Base-by-base conservation (phyloP, 2,888 invertebrate species). In the Dusona sp. region DNA sequence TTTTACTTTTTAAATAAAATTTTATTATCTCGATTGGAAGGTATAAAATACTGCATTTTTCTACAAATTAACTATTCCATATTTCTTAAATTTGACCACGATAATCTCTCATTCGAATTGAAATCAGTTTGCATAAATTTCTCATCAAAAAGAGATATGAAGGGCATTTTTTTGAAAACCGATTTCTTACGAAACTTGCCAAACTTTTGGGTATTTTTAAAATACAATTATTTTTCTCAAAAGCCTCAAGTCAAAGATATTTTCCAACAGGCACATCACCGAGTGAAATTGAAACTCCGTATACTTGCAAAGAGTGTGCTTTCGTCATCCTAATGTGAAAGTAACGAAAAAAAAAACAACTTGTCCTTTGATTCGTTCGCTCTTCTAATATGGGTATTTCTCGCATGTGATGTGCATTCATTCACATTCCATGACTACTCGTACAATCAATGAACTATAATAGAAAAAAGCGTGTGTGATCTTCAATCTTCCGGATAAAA, bases 401-500 rank as follows among this genome's bases (percentile, higher is more conserved):
- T 33, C 67, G 54, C 67, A 19, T 25, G 77, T 65, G 65, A 22
- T 33, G 33, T 77, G 42, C 45, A 64, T 29, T 45, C 25, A 68
- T 22, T 75, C 57, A 80, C 79, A 78, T 84, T 86, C 80, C 78
- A 70, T 22, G 11, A 48, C 16, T 54, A 84, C 54, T 68, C 42
- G 22, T 64, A 80, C 77, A 80, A 83, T 83, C 80, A 83, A n/a
- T 79, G 61, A 64, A 54, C 68, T 36, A 64, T 78, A 81, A 51
- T 33, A 54, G 33, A 70, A 74, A 29, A 61, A 61, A 29, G 68
- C 72, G 38, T 33, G 68, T 82, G 77, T 77, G 83, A 80, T 83
- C 38, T 73, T 57, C n/a, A 64, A 78, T 70, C 86, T 83, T 83
- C 64, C 72, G 77, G 73, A 74, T 25, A 54, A 68, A 83, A 33